Evolutionary conservation across 2,113 vertebrate species (phyloP).

Genomic region (Seriola quinqueradiata): DNA sequence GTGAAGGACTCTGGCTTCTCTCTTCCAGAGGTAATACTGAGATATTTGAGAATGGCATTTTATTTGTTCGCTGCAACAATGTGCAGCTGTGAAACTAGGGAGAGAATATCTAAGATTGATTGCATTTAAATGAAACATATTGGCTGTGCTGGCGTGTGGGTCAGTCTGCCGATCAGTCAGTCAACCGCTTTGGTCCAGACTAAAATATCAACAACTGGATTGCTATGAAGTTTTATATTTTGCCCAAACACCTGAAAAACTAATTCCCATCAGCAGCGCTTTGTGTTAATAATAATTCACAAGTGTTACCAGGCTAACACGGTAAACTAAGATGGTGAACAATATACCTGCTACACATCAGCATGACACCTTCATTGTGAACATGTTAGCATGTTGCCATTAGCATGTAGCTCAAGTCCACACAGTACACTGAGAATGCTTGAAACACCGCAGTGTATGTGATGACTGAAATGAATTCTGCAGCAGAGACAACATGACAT

Average conservation of each 20-base stretch:
- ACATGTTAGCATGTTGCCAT: not conserved
- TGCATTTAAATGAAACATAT: conserved; percentile 7
- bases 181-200: not conserved
- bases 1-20: conserved; percentile 31
- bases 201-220: conserved; percentile 2
- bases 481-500: not conserved
- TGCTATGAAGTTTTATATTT: not conserved
- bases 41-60: conserved; percentile 21
- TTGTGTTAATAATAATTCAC: not conserved
- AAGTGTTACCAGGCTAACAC: not conserved
- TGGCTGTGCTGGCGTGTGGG: not conserved
- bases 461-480: not conserved
- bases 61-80: conserved; percentile 16
- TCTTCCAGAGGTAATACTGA: conserved; percentile 17
- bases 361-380: not conserved
- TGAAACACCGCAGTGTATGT: not conserved
- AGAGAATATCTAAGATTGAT: conserved; percentile 15
- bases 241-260: not conserved
- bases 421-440: not conserved
- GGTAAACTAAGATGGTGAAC: not conserved
- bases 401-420: not conserved
- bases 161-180: not conserved
- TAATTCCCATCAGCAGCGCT: not conserved
- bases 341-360: not conserved
- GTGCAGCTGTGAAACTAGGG: conserved; percentile 1